phyloP scores from a whole-genome alignment of 2,797 vertebrate genomes.

The Hypotaenidia philippensis region DNA sequence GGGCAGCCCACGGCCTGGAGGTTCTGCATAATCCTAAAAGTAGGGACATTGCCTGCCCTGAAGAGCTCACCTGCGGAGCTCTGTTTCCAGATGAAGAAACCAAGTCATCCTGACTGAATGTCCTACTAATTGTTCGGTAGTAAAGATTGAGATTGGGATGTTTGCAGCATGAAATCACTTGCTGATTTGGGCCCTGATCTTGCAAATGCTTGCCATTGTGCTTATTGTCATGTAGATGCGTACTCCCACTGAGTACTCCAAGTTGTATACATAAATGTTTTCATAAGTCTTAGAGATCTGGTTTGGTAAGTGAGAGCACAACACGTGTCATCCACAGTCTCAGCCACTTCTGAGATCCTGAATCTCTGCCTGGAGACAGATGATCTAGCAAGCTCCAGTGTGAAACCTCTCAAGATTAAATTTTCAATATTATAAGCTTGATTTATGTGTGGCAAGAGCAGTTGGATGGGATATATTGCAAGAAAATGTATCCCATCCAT shows the following conservation, averaged over 20 bases:
- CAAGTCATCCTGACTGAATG: not conserved
- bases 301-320: slow-evolving; percentile 1
- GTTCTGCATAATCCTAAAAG: not conserved
- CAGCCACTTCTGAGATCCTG: not conserved
- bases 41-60: not conserved
- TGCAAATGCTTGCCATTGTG: not conserved
- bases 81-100: slow-evolving; percentile 13
- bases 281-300: not conserved
- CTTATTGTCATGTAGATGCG: not conserved
- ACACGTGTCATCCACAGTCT: not conserved
- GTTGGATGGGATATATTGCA: slow-evolving; percentile 5
- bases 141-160: not conserved
- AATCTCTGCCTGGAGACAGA: not conserved
- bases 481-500: slow-evolving; percentile 32
- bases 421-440: slow-evolving; percentile 9
- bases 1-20: not conserved
- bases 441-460: slow-evolving; percentile 26
- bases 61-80: not conserved
- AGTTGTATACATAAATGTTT: slow-evolving; percentile 15
- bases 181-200: not conserved
- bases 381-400: not conserved
- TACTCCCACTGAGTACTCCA: not conserved
- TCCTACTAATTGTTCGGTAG: not conserved
- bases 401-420: not conserved
- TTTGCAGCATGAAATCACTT: not conserved